These are phyloP conservation scores for Beris morrisii DNA, from an alignment of 2,888 invertebrate species.

Conservation along the genomic window DNA sequence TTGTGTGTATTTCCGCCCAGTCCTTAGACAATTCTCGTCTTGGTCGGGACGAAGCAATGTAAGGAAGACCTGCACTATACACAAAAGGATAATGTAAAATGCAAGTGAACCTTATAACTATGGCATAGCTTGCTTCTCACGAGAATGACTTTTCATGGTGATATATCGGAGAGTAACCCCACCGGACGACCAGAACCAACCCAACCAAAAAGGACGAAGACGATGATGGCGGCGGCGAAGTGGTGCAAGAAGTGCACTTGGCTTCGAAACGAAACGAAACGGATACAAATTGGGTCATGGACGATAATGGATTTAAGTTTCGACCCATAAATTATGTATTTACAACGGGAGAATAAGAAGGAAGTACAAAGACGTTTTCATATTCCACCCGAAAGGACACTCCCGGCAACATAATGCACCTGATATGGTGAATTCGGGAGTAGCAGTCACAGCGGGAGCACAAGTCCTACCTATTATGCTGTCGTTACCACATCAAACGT, in stretches of 20 bases:
- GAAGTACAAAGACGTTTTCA: not conserved
- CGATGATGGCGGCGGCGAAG: not conserved
- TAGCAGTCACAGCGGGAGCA: too few species aligned
- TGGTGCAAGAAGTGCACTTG: conserved; percentile 2
- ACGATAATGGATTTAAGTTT: conserved; percentile 27
- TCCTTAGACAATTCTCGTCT: conserved; percentile 2
- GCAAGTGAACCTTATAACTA: conserved; percentile 15
- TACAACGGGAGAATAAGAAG: conserved; percentile 3
- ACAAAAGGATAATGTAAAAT: conserved; percentile 19
- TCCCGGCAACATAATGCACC: not conserved
- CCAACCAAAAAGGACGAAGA: not conserved
- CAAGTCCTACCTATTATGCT: conserved; percentile 4
- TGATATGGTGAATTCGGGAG: too few species aligned
- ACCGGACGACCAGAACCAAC: not conserved
- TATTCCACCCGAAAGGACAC: not conserved
- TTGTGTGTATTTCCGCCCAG: not conserved
- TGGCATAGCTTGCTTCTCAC: not conserved
- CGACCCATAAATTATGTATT: conserved; percentile 22
- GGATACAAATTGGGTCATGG: conserved; percentile 27
- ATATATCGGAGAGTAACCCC: not conserved
- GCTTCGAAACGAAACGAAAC: conserved; percentile 13
- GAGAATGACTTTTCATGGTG: not conserved
- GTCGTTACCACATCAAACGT: conserved; percentile 21
- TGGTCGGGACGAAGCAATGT: not conserved
- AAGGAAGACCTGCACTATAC: not conserved